Evolutionary conservation across 2,888 invertebrate species (phyloP), one percentile per base, ranked within the genome.

Genomic region (Dendrolimus houi): DNA sequence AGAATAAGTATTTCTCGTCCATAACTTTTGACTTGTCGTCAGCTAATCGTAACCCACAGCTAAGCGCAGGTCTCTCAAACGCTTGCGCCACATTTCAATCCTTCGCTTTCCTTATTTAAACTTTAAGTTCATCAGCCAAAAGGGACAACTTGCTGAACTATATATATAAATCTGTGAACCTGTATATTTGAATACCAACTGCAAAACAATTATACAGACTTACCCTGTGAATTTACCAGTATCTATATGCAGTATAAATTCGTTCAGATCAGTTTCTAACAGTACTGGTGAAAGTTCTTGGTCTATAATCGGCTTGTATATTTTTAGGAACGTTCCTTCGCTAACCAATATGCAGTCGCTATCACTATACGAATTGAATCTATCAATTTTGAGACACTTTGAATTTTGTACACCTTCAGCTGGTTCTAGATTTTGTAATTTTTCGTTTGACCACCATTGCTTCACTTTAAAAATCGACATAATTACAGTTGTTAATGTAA

Each of bases 401-500:
- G 95, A 94, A 83, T 94, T 94, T 68, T 93, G 92, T 54, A 90
- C 74, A 12, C 93, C 94, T 54, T 85, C 82, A 64, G 88, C 91
- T 52, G 79, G 73, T 55, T 87, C 85, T 14, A 93, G 94, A 71
- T 82, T 79, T 69, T 91, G 89, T 6, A 86, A 68, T 63, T 94
- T 95, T 56, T 93, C 91, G 12, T 95, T 94, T 14, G 94, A 92
- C 98, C 98, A 99, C 94, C 97, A 96, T 70, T 95, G 95, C 73
- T 96, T 94, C 9, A 95, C 93, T 91, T 97, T 97, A 78, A 99
- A 99, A 70, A 99, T 89, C 2, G 98, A 98, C 99, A 99, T 99
- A 63, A 58, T 74, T 52, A 52, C 41, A 41, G 10, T 52, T 1
- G 54, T 17, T 6, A 14, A 9, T 40, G 9, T 7, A 29, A 8